These are phyloP conservation scores for Paraescarpia echinospica DNA, from an alignment of 1,140 invertebrate genomes.

Conservation along the genomic window DNA sequence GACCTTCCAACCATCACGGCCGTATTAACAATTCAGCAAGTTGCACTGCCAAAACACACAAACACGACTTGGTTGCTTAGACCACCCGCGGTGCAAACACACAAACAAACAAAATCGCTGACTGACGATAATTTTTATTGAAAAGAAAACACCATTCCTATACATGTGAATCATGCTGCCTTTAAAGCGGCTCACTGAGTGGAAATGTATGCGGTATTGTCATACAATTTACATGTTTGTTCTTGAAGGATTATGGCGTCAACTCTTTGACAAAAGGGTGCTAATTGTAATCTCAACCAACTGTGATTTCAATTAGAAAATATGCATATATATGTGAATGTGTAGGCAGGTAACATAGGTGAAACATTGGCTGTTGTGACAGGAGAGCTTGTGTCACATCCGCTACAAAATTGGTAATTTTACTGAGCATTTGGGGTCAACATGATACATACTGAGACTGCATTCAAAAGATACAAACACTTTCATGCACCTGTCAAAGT, in stretches of 20 bases:
- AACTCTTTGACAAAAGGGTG: background rate
- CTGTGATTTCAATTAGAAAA: background rate
- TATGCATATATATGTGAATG: background rate
- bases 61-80: background rate
- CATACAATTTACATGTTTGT: background rate
- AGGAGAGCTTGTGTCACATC: background rate
- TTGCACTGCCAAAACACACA: background rate
- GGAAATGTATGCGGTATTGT: background rate
- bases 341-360: background rate
- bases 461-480: background rate
- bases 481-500: background rate
- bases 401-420: background rate
- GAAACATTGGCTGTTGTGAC: background rate
- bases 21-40: background rate
- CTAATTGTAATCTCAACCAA: background rate
- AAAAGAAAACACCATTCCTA: no score
- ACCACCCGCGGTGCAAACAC: background rate
- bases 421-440: background rate
- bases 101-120: no score
- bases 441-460: background rate
- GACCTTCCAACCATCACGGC: background rate
- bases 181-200: no score
- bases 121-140: no score
- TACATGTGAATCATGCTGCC: no score
- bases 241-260: background rate